Base-by-base conservation (phyloP, 2,113 vertebrate genomes). In the Arvicanthis niloticus region DNA sequence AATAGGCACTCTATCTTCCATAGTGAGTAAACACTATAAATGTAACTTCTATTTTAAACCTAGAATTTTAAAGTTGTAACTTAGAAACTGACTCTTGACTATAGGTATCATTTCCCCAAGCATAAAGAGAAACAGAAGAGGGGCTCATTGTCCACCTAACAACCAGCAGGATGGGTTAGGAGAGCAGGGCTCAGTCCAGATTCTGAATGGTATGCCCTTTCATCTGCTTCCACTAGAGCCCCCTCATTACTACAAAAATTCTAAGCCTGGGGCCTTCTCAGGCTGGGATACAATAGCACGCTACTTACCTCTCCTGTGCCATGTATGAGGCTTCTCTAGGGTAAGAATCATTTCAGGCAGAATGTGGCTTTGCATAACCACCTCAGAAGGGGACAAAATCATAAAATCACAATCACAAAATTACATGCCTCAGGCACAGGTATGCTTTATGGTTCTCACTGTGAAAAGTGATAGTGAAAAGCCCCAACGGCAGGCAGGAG, bases 1-100 rank as follows among this genome's bases (percentile, higher is more conserved):
- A 88, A 96, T 80, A 97, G 87, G 75, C 88, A 96, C 87, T 94
- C 91, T 94, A 94, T 93, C 96, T 80, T 97, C 87, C 87, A 95
- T 2, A 89, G 68, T 88, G 65, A 96, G 94, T 91, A 97, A 97
- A 97, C 78, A 93, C 84, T 92, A 85, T 97, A 97, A 97, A 77
- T 92, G 91, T 84, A 97, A 86, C 34, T 97, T 96, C 97, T 97
- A 97, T 96, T 96, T 97, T 93, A 76, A 97, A 90, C 78, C 70
- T 93, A 91, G 19, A 73, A 62, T 75, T 96, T 1, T 0, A 40
- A 58, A 92, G 96, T 62, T 95, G 92, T 97, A 97, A 95, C 96
- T 97, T 95, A 94, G 68, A 67, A 53, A 56, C 60, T 58, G 42
- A 87, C 40, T 95, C 88, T 77, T 95, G 81, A 88, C 70, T 1